phyloP scores from a whole-genome alignment of 2,113 vertebrate genomes.

The Alethe castanea region DNA sequence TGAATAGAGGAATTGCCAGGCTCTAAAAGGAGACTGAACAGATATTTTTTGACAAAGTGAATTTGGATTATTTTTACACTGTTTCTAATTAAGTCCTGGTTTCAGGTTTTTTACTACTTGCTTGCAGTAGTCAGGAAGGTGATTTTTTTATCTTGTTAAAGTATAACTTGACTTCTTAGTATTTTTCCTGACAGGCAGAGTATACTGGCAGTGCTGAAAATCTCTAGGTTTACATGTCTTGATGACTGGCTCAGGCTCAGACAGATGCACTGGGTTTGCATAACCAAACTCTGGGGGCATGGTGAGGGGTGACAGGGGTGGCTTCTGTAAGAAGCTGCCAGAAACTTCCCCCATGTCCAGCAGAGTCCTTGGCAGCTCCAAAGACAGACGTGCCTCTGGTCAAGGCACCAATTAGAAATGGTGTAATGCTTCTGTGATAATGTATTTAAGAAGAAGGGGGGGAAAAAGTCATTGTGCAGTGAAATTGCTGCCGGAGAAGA shows the following conservation, averaged over 20 bases:
- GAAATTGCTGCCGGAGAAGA: not conserved
- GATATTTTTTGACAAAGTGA: not conserved
- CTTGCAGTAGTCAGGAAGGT: not conserved
- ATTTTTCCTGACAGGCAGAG: not conserved
- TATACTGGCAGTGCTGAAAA: not conserved
- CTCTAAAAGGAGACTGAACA: not conserved
- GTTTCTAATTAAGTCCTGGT: not conserved
- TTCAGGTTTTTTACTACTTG: not conserved
- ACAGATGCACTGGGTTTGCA: not conserved
- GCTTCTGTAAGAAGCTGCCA: not conserved
- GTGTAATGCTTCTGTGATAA: not conserved
- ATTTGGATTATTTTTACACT: not conserved
- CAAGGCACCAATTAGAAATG: not conserved
- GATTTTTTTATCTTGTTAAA: not conserved
- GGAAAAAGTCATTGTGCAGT: rapidly evolving
- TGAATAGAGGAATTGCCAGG: not conserved
- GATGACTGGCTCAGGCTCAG: not conserved
- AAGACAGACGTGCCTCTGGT: rapidly evolving
- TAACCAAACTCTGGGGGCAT: rapidly evolving
- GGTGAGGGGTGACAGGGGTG: rapidly evolving
- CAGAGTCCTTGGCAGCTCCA: not conserved
- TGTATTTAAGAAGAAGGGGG: not conserved
- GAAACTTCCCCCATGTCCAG: not conserved
- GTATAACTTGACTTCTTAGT: not conserved
- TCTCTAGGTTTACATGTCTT: not conserved